Evolutionary conservation across 1,140 invertebrate species (phyloP).

Genomic region (Drosophila prosaltans): DNA sequence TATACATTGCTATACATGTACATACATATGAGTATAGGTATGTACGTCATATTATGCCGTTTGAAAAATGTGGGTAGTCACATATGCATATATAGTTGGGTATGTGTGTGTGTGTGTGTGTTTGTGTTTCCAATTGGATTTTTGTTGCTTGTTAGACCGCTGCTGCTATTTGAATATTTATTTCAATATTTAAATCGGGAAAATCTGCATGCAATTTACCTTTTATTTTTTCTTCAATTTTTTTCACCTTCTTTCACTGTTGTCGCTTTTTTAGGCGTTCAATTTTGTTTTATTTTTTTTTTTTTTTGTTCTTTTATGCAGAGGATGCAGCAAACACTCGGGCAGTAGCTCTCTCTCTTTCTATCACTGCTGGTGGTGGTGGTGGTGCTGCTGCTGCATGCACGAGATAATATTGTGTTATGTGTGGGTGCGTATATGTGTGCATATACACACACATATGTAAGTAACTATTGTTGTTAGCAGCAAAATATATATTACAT

Average conservation of each 20-base stretch:
- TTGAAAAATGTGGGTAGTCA: slow-evolving; percentile 21
- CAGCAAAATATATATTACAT: background rate
- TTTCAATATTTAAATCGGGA: slow-evolving; percentile 42
- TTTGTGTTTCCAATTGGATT: slow-evolving; percentile 46
- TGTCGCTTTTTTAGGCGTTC: background rate
- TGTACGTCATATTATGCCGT: slow-evolving; percentile 24
- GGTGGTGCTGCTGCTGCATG: slow-evolving; percentile 1
- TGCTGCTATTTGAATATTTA: slow-evolving; percentile 9
- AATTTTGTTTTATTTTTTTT: slow-evolving; percentile 7
- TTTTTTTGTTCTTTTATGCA: slow-evolving; percentile 9
- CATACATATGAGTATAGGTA: slow-evolving; percentile 34
- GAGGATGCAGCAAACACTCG: slow-evolving; percentile 1
- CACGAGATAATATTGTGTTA: slow-evolving; percentile 6
- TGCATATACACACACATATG: no score
- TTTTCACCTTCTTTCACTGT: slow-evolving; percentile 18
- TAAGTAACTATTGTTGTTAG: slow-evolving; percentile 2
- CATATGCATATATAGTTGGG: slow-evolving; percentile 40
- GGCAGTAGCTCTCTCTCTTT: slow-evolving; percentile 2
- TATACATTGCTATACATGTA: background rate
- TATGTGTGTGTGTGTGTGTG: slow-evolving; percentile 37
- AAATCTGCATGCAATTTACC: slow-evolving; percentile 71
- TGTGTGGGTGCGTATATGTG: background rate
- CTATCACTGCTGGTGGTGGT: background rate
- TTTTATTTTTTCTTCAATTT: slow-evolving; percentile 28
- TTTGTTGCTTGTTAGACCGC: slow-evolving; percentile 37